Conservation (phyloP, 2,113 vertebrate genomes). For the Rhinolophus ferrumequinum region DNA sequence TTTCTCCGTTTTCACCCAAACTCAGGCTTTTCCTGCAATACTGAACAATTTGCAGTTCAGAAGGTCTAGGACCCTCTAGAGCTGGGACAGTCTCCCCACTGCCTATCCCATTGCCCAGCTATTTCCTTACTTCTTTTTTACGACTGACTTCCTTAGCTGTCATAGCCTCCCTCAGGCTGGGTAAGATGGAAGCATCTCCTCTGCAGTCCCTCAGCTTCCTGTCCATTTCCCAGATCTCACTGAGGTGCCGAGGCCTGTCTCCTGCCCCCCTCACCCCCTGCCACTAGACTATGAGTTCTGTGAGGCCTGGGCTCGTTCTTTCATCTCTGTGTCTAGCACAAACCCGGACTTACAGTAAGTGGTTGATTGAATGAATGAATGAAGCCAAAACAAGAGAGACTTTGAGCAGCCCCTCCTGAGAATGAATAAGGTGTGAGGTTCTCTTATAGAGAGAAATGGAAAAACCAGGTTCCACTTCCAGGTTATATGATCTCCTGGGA, state of each 20-base stretch:
- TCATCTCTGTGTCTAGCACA: not conserved
- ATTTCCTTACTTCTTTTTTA: not conserved
- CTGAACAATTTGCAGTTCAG: not conserved
- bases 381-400: not conserved
- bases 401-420: not conserved
- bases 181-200: not conserved
- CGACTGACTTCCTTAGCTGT: not conserved
- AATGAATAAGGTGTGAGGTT: not conserved
- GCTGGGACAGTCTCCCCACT: not conserved
- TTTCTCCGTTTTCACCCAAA: not conserved
- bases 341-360: not conserved
- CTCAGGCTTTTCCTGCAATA: not conserved
- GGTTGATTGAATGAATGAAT: not conserved
- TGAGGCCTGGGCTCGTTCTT: not conserved
- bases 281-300: not conserved
- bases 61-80: not conserved
- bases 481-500: not conserved
- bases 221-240: not conserved
- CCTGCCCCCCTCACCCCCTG: not conserved
- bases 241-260: not conserved
- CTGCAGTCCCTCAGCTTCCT: not conserved
- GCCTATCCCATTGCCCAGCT: not conserved
- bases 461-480: not conserved
- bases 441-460: not conserved
- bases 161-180: not conserved